phyloP scores from a whole-genome alignment of 2,888 invertebrate genomes.

The Rhagium mordax region DNA sequence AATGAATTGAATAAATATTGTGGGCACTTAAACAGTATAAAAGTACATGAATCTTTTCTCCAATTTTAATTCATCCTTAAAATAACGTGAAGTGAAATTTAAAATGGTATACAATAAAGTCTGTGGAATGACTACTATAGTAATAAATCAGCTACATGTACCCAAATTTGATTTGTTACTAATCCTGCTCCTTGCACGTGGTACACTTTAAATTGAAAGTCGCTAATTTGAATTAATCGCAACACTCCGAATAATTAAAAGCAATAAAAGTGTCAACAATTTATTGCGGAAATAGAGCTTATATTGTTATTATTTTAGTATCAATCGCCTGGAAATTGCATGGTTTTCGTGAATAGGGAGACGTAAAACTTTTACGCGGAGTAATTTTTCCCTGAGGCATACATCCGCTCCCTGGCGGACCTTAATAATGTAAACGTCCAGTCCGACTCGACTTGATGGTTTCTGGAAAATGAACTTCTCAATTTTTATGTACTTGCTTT shows the following conservation, averaged over 20 bases:
- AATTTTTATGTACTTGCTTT: conserved; percentile 62
- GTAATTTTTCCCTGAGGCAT: conserved; percentile 66
- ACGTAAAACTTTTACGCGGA: conserved; percentile 66
- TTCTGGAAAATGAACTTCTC: conserved; percentile 66
- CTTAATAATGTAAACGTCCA: conserved; percentile 66
- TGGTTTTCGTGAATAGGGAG: conserved; percentile 57
- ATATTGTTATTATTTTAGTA: conserved; percentile 59
- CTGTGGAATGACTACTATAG: no score
- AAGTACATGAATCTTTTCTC: no score
- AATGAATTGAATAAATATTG: no score
- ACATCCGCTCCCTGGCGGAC: conserved; percentile 54
- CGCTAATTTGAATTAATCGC: background rate
- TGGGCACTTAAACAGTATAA: no score
- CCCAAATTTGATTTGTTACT: no score
- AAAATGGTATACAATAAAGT: no score
- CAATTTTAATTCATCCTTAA: no score
- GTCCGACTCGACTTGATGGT: conserved; percentile 62
- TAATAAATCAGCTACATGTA: no score
- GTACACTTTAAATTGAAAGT: background rate
- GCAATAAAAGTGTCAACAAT: background rate
- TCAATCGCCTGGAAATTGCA: conserved; percentile 59
- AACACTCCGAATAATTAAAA: background rate
- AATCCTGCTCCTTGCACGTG: no score
- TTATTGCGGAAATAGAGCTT: background rate
- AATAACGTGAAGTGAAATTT: no score